Conservation (phyloP, 2,113 vertebrate species). For the Circaetus gallicus region DNA sequence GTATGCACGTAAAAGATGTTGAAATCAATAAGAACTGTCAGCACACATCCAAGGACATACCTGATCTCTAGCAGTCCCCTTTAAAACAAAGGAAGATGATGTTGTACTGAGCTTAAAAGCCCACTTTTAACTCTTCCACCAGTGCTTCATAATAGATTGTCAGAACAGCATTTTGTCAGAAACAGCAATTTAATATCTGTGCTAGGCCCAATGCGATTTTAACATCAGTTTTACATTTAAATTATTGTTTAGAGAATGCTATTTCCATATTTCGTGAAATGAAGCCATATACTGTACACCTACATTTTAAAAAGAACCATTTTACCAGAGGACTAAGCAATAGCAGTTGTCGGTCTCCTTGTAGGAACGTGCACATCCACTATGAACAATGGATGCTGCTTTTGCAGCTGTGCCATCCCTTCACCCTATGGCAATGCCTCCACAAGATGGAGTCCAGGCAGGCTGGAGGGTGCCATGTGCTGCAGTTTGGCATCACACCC, state of each 20-base stretch:
- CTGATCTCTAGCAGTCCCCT: not conserved
- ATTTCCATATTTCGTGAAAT: not conserved
- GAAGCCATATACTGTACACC: not conserved
- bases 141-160: not conserved
- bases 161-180: not conserved
- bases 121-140: not conserved
- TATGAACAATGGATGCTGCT: not conserved
- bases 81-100: not conserved
- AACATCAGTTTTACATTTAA: not conserved
- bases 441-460: not conserved
- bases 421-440: not conserved
- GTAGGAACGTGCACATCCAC: not conserved
- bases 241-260: not conserved
- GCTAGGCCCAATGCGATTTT: not conserved
- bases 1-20: not conserved
- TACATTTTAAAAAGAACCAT: not conserved
- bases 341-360: not conserved
- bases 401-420: not conserved
- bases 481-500: not conserved
- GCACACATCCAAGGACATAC: not conserved
- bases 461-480: not conserved
- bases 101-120: not conserved
- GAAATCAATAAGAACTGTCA: not conserved
- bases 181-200: not conserved
- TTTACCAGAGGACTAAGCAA: not conserved